A percentile compares a stretch with the other conserved stretches of the same genome.
Conservation (phyloP, 2,113 vertebrate genomes). For the Ceuthmochares aereus region DNA sequence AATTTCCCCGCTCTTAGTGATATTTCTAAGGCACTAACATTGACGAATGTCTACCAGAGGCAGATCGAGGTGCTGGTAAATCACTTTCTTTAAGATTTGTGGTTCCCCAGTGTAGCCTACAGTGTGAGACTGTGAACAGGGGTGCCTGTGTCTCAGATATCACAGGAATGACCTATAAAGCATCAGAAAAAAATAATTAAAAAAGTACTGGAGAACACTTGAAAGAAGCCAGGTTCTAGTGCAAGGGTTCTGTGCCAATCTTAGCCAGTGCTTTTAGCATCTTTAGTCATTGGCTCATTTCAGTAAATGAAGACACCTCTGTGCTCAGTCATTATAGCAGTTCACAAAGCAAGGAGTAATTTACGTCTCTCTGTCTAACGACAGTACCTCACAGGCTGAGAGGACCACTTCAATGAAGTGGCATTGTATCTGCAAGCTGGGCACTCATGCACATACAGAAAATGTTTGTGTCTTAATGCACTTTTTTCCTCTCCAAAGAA, state of each 20-base stretch:
- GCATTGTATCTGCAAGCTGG: not conserved
- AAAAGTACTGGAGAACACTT: not conserved
- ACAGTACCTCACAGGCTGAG: constrained; percentile 9
- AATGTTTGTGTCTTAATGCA: constrained; percentile 8
- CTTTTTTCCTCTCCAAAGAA: constrained; percentile 5
- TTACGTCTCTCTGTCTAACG: not conserved
- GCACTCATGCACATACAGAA: not conserved
- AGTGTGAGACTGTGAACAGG: not conserved
- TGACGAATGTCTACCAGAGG: not conserved
- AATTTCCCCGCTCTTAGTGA: not conserved
- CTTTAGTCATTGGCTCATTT: not conserved
- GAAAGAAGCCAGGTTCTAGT: not conserved
- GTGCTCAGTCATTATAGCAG: not conserved
- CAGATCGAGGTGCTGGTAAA: not conserved
- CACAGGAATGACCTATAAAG: not conserved
- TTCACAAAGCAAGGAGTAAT: constrained; percentile 17
- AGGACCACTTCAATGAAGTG: constrained; percentile 50
- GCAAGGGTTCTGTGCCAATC: not conserved
- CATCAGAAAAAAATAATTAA: not conserved
- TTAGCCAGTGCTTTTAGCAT: not conserved
- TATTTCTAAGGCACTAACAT: not conserved
- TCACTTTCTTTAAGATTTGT: not conserved
- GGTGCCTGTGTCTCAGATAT: not conserved
- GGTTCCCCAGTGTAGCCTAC: not conserved
- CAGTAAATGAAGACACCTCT: constrained; percentile 6